Percentiles rank a stretch among this genome's conserved stretches.
These are phyloP conservation scores for Serrognathus titanus DNA, from an alignment of 2,888 invertebrate species.

Conservation along the genomic window DNA sequence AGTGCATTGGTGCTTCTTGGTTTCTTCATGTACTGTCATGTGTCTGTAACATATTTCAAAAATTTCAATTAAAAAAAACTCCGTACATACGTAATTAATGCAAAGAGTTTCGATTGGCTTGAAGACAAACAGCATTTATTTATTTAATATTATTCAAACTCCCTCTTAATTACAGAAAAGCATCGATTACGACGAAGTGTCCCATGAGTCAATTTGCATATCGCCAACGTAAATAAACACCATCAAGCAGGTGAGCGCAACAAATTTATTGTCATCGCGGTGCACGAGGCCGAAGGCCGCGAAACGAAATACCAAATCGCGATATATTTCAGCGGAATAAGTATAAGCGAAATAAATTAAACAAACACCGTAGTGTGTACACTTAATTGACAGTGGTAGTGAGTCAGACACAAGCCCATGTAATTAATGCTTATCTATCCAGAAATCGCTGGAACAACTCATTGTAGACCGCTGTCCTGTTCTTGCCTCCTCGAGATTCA, in stretches of 20 bases:
- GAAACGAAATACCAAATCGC: conserved; percentile 1
- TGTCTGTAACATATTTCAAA: conserved; percentile 53
- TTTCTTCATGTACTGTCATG: conserved; percentile 54
- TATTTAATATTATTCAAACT: conserved; percentile 13
- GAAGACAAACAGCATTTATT: neutral
- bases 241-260: conserved; percentile 12
- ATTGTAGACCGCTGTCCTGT: conserved; percentile 22
- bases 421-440: conserved; percentile 46
- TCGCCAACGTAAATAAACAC: conserved; percentile 12
- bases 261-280: conserved; percentile 8
- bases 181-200: conserved; percentile 3
- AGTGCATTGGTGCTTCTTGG: conserved; percentile 59
- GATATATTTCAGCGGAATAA: conserved; percentile 6
- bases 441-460: conserved; percentile 37
- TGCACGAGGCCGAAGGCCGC: neutral
- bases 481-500: neutral
- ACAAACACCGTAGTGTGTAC: conserved; percentile 36
- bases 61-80: too few species aligned
- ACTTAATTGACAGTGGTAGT: conserved; percentile 45
- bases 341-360: conserved; percentile 35
- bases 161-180: conserved; percentile 11
- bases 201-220: conserved; percentile 8
- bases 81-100: too few species aligned
- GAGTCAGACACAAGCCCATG: conserved; percentile 39
- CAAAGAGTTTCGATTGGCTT: too few species aligned